These are phyloP conservation scores for Yponomeuta sedellus DNA, from an alignment of 2,888 invertebrate species.

Conservation along the genomic window DNA sequence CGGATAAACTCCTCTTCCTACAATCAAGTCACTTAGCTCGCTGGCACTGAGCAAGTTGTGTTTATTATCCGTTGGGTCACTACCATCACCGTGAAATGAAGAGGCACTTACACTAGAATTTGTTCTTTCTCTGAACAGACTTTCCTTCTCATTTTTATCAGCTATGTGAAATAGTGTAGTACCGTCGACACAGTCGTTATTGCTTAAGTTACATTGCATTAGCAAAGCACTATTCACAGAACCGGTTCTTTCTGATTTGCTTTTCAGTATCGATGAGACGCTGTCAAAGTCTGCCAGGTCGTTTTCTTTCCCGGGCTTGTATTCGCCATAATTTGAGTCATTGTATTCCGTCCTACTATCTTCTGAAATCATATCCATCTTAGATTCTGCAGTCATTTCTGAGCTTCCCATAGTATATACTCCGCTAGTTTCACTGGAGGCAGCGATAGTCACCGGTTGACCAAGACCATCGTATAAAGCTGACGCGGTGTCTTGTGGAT, in stretches of 20 bases:
- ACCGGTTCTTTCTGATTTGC: slow-evolving; percentile 65
- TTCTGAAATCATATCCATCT: slow-evolving; percentile 72
- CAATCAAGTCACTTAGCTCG: slow-evolving; percentile 89
- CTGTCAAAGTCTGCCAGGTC: slow-evolving; percentile 70
- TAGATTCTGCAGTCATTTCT: slow-evolving; percentile 76
- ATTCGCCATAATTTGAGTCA: slow-evolving; percentile 76
- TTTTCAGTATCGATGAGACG: slow-evolving; percentile 67
- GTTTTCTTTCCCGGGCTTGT: slow-evolving; percentile 71
- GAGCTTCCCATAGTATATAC: slow-evolving; percentile 88
- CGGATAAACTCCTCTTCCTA: slow-evolving; percentile 86
- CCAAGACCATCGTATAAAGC: slow-evolving; percentile 74
- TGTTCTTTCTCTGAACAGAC: slow-evolving; percentile 79
- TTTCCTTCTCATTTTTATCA: slow-evolving; percentile 66
- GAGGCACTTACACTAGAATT: slow-evolving; percentile 88
- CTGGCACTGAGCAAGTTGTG: slow-evolving; percentile 87
- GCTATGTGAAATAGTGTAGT: slow-evolving; percentile 45
- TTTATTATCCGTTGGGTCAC: slow-evolving; percentile 88
- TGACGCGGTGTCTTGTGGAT: slow-evolving; percentile 74
- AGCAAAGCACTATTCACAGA: slow-evolving; percentile 40
- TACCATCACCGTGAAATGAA: slow-evolving; percentile 92
- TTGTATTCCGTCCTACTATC: slow-evolving; percentile 62
- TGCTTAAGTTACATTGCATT: slow-evolving; percentile 36
- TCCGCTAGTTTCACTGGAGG: slow-evolving; percentile 90
- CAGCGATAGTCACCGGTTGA: slow-evolving; percentile 76
- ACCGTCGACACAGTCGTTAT: slow-evolving; percentile 73